Conservation (phyloP, 1,140 invertebrate genomes). For the Cotesia glomerata region DNA sequence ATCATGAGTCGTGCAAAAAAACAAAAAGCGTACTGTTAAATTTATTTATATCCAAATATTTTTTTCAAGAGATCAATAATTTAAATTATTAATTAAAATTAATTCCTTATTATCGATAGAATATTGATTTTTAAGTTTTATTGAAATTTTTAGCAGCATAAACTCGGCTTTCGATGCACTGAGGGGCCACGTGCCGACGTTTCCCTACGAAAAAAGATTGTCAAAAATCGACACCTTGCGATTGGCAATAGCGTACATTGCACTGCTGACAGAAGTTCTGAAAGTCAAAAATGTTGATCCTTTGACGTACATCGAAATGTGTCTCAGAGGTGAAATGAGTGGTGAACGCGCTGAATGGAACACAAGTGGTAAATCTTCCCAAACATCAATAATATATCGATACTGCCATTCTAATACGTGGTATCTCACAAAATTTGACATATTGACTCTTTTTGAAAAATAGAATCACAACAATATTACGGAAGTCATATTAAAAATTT, state of each 20-base stretch:
- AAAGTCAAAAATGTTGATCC: slow-evolving; percentile 87
- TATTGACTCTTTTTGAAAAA: too few species aligned
- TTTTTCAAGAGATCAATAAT: not conserved
- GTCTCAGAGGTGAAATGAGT: slow-evolving; percentile 85
- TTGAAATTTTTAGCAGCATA: slow-evolving; percentile 85
- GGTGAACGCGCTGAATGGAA: slow-evolving; percentile 91
- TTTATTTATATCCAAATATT: too few species aligned
- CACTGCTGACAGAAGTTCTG: slow-evolving; percentile 87
- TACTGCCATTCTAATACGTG: too few species aligned
- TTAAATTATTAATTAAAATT: slow-evolving; percentile 2
- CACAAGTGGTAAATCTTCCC: slow-evolving; percentile 82
- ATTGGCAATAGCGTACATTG: slow-evolving; percentile 93
- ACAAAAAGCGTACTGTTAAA: too few species aligned
- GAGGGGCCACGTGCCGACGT: slow-evolving; percentile 94
- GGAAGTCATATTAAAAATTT: too few species aligned
- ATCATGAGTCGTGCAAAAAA: too few species aligned
- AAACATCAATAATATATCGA: not conserved
- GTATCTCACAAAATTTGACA: too few species aligned
- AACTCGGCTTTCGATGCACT: slow-evolving; percentile 98
- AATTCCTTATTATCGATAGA: not conserved
- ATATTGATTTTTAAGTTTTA: slow-evolving; percentile 52
- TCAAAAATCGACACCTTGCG: slow-evolving; percentile 15
- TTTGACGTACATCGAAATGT: slow-evolving; percentile 91
- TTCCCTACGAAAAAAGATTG: slow-evolving; percentile 75
- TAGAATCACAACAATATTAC: too few species aligned